These are phyloP conservation scores for Troglohyphantes excavatus DNA, from an alignment of 2,888 invertebrate genomes.

Conservation along the genomic window DNA sequence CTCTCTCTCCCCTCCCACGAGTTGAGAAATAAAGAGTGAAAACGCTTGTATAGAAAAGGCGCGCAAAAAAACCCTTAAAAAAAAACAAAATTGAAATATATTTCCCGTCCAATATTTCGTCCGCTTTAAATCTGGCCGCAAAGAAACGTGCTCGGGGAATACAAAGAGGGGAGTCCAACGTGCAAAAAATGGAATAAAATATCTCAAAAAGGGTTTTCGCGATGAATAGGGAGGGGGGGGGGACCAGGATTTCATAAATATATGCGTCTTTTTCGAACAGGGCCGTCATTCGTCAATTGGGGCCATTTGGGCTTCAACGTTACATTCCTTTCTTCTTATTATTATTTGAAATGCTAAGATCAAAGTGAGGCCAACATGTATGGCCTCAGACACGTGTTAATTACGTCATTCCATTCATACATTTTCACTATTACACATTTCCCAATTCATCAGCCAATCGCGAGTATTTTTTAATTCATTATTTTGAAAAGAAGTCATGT, in stretches of 20 bases:
- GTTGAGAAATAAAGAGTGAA: constrained; percentile 28
- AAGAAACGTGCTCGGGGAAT: constrained; percentile 54
- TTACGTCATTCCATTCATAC: too few species aligned
- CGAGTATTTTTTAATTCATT: too few species aligned
- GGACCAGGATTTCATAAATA: constrained; percentile 57
- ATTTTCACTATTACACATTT: too few species aligned
- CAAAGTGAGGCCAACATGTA: too few species aligned
- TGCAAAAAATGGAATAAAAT: constrained; percentile 72
- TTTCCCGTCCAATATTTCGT: constrained; percentile 54
- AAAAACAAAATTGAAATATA: constrained; percentile 40
- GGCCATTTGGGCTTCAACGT: constrained; percentile 37
- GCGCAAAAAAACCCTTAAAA: neutral
- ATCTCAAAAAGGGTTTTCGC: constrained; percentile 48
- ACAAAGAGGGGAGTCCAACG: constrained; percentile 56
- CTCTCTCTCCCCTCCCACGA: constrained; percentile 8
- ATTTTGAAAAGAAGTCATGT: too few species aligned
- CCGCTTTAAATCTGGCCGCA: constrained; percentile 60
- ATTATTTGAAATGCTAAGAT: too few species aligned
- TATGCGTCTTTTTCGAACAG: constrained; percentile 49
- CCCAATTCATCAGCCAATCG: too few species aligned
- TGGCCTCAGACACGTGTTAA: too few species aligned
- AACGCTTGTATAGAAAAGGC: constrained; percentile 32
- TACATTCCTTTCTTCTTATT: too few species aligned
- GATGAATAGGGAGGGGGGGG: constrained; percentile 60
- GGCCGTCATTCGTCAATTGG: constrained; percentile 47